Evolutionary conservation across 2,797 vertebrate species (phyloP), one percentile per base, ranked within the genome.

Genomic region (Moxostoma hubbsi): DNA sequence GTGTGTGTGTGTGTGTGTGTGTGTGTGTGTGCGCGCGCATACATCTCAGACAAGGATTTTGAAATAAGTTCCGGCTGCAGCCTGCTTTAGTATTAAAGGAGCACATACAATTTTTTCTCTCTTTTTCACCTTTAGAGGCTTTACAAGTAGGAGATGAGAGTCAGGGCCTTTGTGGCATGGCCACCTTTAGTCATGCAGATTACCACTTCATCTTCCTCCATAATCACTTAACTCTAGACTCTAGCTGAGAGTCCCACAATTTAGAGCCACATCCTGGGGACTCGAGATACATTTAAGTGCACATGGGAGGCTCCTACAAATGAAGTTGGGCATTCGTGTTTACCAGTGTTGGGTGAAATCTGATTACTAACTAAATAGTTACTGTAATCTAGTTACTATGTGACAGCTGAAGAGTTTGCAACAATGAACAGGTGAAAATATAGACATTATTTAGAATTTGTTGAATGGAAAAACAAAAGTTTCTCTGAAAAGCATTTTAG

Each of bases 81-180:
- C 84, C 80, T 83, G 76, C 83, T 86, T 85, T 84, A 77, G 81
- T 88, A 90, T 91, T 90, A 90, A 90, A 90, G 83, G 85, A 76
- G 82, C 75, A 87, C 61, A 47, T 50, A 9, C 58, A 18, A 58
- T 67, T 69, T 36, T 78, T 46, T 66, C 7, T 12, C 9, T 57
- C 54, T 50, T 16, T 15, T 59, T 18, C 9, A 54, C 59, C 36
- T 68, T 69, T 8, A 50, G 36, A 88, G 90, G 90, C 85, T 92
- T 92, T 92, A 91, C 82, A 87, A 74, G 75, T 73, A 16, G 62
- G 36, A 24, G 13, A 59, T 47, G 9, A 73, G 64, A 82, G 15
- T 16, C 59, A 1, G n/a, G 11, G 84, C 83, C 89, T 73, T 81
- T 82, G 81, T 81, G 79, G 82, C 77, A 75, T 7, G 12, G 70